Evolutionary conservation across 1,140 invertebrate species (phyloP), one percentile per base, ranked within the genome.

Genomic region (Scaptomyza graminum): DNA sequence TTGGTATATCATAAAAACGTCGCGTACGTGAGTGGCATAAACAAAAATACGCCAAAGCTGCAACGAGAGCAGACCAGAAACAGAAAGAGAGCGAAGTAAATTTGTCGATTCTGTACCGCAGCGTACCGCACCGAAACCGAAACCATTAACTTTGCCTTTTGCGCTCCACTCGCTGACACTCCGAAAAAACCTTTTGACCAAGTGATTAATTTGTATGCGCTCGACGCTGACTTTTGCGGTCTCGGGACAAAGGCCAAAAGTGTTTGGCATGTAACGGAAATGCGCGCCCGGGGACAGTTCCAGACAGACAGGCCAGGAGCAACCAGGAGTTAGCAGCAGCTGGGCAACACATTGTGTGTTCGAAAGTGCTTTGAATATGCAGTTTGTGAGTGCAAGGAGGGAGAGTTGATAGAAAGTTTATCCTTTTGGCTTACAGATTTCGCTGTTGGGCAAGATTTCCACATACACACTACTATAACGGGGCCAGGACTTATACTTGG

Each of bases 1-100:
- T 87, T 87, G 82, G 82, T 88, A 87, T 87, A 87, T 87, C 82
- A 87, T 87, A 87, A 87, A 87, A 87, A 87, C 83, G 82, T 87
- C 78, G 82, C 75, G 82, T 79, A 87, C 82, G 82, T 87, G 82
- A 72, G 63, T 46, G 9, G 82, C 71, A 76, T 80, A 15, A 5
- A 34, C 25, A 60, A 87, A 74, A 57, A 31, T 54, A 74, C 80
- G 59, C 62, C 31, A 34, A 63, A 59, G 7, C 39, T 52, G 43
- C 3, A 25, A 12, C 22, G 5, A 28, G 49, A 6, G 31, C 28
- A 1, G 25, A n/a, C 28, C 28, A 22, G 9, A 13, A 15, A 34
- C 18, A 55, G 22, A 13, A 12, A 3, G 25, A n/a, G 47, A 9
- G 34, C 11, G 11, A 31, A 31, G 11, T 15, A 57, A 50, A 56